Base-by-base conservation (phyloP, 2,888 invertebrate genomes). In the Protonemura montana region DNA sequence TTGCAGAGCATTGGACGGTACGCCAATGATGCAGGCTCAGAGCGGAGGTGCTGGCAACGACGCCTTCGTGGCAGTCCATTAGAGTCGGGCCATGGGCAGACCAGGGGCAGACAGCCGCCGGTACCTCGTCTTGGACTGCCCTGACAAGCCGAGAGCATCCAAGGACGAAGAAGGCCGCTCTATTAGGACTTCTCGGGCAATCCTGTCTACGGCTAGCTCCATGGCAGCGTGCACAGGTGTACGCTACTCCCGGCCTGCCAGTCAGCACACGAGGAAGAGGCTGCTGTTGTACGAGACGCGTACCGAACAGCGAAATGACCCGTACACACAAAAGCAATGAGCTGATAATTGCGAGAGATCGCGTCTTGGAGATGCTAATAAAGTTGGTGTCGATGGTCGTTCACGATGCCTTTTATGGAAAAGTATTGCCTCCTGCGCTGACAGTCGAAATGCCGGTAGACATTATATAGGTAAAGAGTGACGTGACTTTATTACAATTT, bases 81-180 rank as follows among this genome's bases (percentile, higher is more conserved):
- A 80, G 80, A 80, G 28, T 27, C 35, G 5, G 35, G 80, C 16
- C 28, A 80, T 29, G n/a, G n/a, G 82, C 28, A 30, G 59, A 59
- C 59, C 35, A 30, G 42, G 41, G 42, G 82, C 82, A 30, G 13
- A 59, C 59, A 21, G 59, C 59, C 21, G 59, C 59, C 7, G 6
- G 35, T 6, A 35, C 35, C 35, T 6, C 26, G 35, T 83, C 42
- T 42, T 83, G 26, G 35, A 83, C 21, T 35, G 27, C 10, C 28
- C 78, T 13, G 25, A 25, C 26, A 16, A 78, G 7, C 7, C 27
- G 26, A 5, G 13, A 25, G 21, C 78, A n/a, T 26, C 35, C 82
- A 82, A 82, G 82, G 82, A 41, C 82, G 82, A 35, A 26, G 82
- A 82, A 82, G 82, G 82, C 82, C 82, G 25, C 82, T 41, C 82